Evolutionary conservation across 2,797 vertebrate genomes (phyloP).

Genomic region (Protonibea diacanthus): DNA sequence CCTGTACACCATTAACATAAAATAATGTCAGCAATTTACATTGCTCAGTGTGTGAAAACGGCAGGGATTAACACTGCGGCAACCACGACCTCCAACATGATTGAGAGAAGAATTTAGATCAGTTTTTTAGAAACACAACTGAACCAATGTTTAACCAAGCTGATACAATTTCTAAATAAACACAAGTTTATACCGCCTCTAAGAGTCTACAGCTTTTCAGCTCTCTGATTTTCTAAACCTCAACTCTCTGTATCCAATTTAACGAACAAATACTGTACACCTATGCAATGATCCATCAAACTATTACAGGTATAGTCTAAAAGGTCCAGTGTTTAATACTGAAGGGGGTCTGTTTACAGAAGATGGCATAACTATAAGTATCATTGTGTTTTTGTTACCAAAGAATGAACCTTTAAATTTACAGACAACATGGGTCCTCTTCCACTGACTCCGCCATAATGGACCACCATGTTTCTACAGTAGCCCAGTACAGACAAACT

Average conservation of each 20-base stretch:
- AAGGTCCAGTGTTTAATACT: too few species aligned
- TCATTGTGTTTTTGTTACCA: too few species aligned
- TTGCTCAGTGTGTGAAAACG: constrained; percentile 29
- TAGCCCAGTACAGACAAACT: too few species aligned
- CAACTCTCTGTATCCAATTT: background rate
- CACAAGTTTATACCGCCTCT: background rate
- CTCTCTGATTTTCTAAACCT: background rate
- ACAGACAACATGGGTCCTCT: too few species aligned
- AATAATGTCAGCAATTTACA: constrained; percentile 54
- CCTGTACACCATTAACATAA: constrained; percentile 57
- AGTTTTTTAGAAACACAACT: background rate
- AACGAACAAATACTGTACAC: background rate
- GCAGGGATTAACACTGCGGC: constrained; percentile 30
- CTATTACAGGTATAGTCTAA: background rate
- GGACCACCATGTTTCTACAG: too few species aligned
- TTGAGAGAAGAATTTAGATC: background rate
- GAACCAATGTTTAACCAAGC: background rate
- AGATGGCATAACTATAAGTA: too few species aligned
- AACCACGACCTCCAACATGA: background rate
- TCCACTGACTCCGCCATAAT: too few species aligned
- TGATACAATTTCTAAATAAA: background rate
- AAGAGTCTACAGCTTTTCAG: background rate
- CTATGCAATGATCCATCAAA: background rate
- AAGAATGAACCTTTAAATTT: too few species aligned
- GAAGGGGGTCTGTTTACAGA: too few species aligned